Conservation (phyloP, 92 coral and sea anemone genomes). For the Palythoa grandiflora region DNA sequence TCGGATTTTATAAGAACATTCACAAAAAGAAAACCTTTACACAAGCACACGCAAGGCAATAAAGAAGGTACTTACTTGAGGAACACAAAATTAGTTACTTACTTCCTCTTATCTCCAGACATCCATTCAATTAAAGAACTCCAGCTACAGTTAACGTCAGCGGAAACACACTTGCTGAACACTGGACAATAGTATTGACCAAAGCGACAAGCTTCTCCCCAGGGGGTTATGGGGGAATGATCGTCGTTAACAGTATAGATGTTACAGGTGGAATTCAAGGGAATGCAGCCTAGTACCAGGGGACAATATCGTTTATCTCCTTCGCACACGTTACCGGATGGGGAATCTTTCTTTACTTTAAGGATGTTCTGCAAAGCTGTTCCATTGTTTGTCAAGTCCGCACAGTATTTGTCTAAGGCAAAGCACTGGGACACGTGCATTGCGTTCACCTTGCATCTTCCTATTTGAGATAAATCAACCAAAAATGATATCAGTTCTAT, state of each 20-base stretch:
- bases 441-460: slow-evolving; percentile 15
- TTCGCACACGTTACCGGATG: slow-evolving; percentile 1
- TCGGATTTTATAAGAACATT: too few relatives aligned
- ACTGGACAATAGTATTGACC: slow-evolving; percentile 38
- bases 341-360: background rate
- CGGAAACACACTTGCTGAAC: slow-evolving; percentile 21
- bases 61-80: background rate
- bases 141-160: slow-evolving; percentile 34
- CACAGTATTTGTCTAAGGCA: slow-evolving; percentile 25
- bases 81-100: background rate
- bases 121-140: slow-evolving; percentile 22
- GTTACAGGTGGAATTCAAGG: slow-evolving; percentile 21
- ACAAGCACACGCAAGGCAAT: too few relatives aligned
- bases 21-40: too few relatives aligned
- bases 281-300: slow-evolving; percentile 22
- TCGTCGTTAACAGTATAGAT: slow-evolving; percentile 17
- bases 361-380: slow-evolving; percentile 13
- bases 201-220: slow-evolving; percentile 43
- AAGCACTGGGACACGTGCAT: slow-evolving; percentile 34
- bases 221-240: slow-evolving; percentile 30
- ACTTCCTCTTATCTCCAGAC: slow-evolving; percentile 26
- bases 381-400: slow-evolving; percentile 4
- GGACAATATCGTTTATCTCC: slow-evolving; percentile 39
- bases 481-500: background rate
- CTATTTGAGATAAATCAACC: background rate